Evolutionary conservation across 2,113 vertebrate genomes (phyloP), one percentile per base, ranked within the genome.

Genomic region (Rallus limicola): DNA sequence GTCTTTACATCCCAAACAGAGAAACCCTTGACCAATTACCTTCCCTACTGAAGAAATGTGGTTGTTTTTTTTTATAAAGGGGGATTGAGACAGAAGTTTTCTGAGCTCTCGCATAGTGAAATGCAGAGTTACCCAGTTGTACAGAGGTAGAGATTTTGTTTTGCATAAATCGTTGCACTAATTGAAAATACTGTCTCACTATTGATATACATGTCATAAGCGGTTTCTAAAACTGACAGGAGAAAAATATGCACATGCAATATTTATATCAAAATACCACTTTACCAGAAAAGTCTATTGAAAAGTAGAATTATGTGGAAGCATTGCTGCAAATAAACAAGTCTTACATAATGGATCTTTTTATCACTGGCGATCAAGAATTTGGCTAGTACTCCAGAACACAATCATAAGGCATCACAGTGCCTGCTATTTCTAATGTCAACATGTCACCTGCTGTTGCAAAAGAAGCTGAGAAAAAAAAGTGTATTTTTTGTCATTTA

Each of bases 401-500:
- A 53, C 5, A 42, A 34, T 38, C 29, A 50, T 11, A 33, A 40
- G 16, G 36, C 19, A 62, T 40, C 1, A 0, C 25, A 17, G 6
- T 25, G 26, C 36, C 59, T 82, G 38, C n/a, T 63, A 38, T 67
- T 94, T 78, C 82, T 52, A 50, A 78, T 33, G 40, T 42, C 68
- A 74, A 16, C 34, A 13, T 40, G 31, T 82, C 76, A 83, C 58
- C 42, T 59, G 25, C 23, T 91, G 40, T 42, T 81, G 28, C 16
- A 77, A 67, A 80, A 83, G 67, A 23, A 62, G n/a, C 26, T 0
- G 9, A 92, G 60, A 21, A 75, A 83, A 83, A 71, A 86, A 58
- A 19, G 0, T 0, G 0, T 21, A 13, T 16, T 83, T 91, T 86
- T 48, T 4, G 52, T 77, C 25, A 78, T 84, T 81, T 78, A 34